Base-by-base conservation (phyloP, 92 coral and sea anemone genomes). In the Nematostella vectensis region DNA sequence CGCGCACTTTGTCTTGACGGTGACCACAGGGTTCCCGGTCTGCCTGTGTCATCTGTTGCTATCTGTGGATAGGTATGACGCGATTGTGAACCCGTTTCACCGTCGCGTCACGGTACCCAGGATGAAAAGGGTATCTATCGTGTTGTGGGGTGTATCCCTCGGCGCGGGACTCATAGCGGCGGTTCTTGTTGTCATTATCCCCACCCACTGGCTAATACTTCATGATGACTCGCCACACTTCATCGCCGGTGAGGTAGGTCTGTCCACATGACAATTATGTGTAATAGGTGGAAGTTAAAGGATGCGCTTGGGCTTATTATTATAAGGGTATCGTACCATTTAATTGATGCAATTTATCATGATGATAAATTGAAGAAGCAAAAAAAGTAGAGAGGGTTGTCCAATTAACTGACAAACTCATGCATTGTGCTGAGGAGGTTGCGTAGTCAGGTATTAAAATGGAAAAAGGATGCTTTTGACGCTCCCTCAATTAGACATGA, bases 151-250 rank as follows among this genome's bases (percentile, higher is more conserved):
- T 33, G 33, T 51, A 15, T 50, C 79, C 9, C 11, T 65, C 2
- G 44, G 26, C 2, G 29, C 29, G 2, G 54, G 63, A 12, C 37
- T 57, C 13, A 11, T 64, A 0, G 71, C 79, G 0, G 28, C 40
- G 4, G 29, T 21, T 11, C 19, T 72, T 0, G 72, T 63, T 3
- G n/a, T 58, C 2, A 4, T 28, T 1, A 44, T 72, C 2, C 72
- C 70, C 11, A 72, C 72, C 11, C 79, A 72, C 47, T 72, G 79
- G 79, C 42, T 72, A 23, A 48, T 68, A n/a, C 44, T 63, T 17
- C 43, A 56, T 3, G 67, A 72, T 21, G 73, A 57, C 3, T 30
- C 50, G 16, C 65, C 72, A 2, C 72, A 72, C n/a, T 58, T 30
- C 40, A 40, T 72, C 25, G 72, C 72, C 3, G 72, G 79, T 0